These are phyloP conservation scores for Buathra laborator DNA, from an alignment of 2,888 invertebrate species.

Conservation along the genomic window DNA sequence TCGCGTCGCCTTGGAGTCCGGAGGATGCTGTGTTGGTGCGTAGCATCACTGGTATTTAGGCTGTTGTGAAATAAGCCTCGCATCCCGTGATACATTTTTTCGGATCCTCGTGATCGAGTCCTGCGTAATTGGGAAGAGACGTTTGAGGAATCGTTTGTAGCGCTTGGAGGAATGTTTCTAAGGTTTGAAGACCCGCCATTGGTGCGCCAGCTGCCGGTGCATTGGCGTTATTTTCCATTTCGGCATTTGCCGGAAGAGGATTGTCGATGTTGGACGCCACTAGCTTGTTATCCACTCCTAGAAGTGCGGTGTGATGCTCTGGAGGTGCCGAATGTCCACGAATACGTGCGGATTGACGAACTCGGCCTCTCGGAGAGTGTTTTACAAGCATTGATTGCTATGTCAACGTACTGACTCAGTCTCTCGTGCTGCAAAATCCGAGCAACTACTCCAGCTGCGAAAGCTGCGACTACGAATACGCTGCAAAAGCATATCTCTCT, in stretches of 20 bases:
- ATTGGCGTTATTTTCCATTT: too few relatives aligned
- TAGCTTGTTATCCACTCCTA: not conserved
- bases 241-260: too few relatives aligned
- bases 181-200: too few relatives aligned
- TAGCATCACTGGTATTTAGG: not conserved
- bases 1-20: not conserved
- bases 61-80: not conserved
- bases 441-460: too few relatives aligned
- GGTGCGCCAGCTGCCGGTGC: too few relatives aligned
- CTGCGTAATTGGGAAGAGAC: not conserved
- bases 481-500: too few relatives aligned
- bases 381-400: too few relatives aligned
- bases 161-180: not conserved
- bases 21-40: not conserved
- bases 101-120: conserved; percentile 11
- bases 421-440: too few relatives aligned
- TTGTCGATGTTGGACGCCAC: not conserved
- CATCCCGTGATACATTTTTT: not conserved
- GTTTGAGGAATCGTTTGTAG: not conserved
- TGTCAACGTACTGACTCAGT: too few relatives aligned
- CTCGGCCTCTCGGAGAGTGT: not conserved
- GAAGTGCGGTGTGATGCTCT: not conserved
- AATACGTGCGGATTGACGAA: not conserved
- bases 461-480: too few relatives aligned
- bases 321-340: not conserved